Percentiles rank a stretch among this genome's conserved stretches.
Conservation (phyloP, 1,140 invertebrate genomes). For the Phymastichus coffea region DNA sequence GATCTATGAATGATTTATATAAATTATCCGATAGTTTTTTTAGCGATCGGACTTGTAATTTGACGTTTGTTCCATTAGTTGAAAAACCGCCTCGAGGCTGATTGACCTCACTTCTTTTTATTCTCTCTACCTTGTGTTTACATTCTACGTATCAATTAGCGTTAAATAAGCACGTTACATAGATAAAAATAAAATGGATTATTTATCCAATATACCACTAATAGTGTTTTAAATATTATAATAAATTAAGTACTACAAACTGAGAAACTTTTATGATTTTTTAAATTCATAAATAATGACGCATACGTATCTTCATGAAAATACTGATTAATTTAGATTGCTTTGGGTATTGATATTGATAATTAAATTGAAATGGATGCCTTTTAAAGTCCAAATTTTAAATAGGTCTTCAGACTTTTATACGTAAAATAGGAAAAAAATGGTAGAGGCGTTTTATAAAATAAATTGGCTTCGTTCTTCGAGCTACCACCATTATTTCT, state of each 20-base stretch:
- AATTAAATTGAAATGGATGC: not conserved
- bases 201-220: too few species aligned
- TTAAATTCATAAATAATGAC: too few species aligned
- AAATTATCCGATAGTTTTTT: slow-evolving; percentile 8
- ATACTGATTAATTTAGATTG: too few species aligned
- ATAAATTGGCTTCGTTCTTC: slow-evolving; percentile 18
- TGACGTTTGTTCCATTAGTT: slow-evolving; percentile 4
- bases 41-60: slow-evolving; percentile 13
- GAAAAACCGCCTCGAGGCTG: slow-evolving; percentile 16
- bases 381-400: too few species aligned
- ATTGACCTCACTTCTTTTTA: too few species aligned
- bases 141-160: slow-evolving; percentile 18
- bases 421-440: slow-evolving; percentile 3
- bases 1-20: slow-evolving; percentile 4
- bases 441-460: slow-evolving; percentile 21
- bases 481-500: slow-evolving; percentile 20
- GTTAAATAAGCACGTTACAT: slow-evolving; percentile 6
- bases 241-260: too few species aligned
- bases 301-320: too few species aligned
- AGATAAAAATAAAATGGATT: too few species aligned
- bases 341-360: not conserved
- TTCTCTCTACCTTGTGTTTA: slow-evolving; percentile 51
- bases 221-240: too few species aligned
- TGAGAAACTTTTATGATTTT: too few species aligned
- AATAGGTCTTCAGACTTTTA: not conserved